These are phyloP conservation scores for Orius insidiosus DNA, from an alignment of 1,140 invertebrate genomes.

Conservation along the genomic window DNA sequence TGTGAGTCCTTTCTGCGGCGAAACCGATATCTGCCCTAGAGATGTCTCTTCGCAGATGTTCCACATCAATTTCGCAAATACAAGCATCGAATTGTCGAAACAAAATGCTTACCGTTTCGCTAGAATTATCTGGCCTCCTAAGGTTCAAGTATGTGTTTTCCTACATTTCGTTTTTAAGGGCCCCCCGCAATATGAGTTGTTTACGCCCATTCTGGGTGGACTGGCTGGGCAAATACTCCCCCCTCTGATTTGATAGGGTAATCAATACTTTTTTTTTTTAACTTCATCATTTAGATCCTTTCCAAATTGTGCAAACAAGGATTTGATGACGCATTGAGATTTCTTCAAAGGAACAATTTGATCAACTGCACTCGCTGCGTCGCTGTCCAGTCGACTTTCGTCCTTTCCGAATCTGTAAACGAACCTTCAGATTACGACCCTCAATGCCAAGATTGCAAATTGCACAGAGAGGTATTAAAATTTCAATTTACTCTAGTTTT, in stretches of 20 bases:
- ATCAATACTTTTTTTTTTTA: no score
- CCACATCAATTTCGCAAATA: constrained; percentile 82
- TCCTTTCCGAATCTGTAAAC: constrained; percentile 49
- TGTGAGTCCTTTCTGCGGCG: constrained; percentile 92
- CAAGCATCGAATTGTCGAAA: constrained; percentile 80
- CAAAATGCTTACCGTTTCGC: constrained; percentile 85
- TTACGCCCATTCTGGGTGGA: no score
- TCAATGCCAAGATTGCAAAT: constrained; percentile 65
- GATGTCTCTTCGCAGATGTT: constrained; percentile 74
- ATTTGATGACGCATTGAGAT: constrained; percentile 87
- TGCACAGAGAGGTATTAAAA: constrained; percentile 40
- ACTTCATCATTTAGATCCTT: no score
- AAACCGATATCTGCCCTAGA: constrained; percentile 92
- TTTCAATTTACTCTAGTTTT: no score
- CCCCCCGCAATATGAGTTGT: no score
- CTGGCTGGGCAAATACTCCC: no score
- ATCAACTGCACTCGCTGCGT: constrained; percentile 72
- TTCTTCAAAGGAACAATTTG: constrained; percentile 79
- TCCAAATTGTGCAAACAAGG: constrained; percentile 95
- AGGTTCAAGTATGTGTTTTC: constrained; percentile 48
- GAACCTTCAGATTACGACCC: constrained; percentile 55
- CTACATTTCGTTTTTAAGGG: no score
- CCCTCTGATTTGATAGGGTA: no score
- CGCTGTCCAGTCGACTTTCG: constrained; percentile 62
- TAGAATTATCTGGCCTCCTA: constrained; percentile 84